Evolutionary conservation across 2,888 invertebrate genomes (phyloP).

Genomic region (Malthinus seriepunctatus): DNA sequence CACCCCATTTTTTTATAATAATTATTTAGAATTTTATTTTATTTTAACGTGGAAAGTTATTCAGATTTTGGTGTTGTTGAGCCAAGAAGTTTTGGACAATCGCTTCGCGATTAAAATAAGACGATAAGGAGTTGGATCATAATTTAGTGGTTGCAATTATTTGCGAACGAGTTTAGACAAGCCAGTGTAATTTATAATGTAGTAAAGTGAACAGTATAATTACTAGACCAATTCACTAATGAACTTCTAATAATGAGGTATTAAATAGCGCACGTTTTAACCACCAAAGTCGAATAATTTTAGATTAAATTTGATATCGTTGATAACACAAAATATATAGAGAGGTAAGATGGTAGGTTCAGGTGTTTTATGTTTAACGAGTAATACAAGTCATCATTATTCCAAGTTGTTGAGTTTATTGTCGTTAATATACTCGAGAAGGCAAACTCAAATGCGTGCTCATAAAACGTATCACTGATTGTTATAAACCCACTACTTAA

Average conservation of each 20-base stretch:
- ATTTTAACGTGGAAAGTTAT: no score
- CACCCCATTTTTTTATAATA: no score
- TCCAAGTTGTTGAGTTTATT: conserved; percentile 43
- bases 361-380: conserved; percentile 15
- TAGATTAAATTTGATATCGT: not conserved
- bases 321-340: not conserved
- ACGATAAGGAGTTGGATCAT: conserved; percentile 7
- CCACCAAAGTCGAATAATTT: conserved; percentile 3
- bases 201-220: conserved; percentile 23
- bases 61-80: no score
- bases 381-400: conserved; percentile 40
- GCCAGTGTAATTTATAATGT: conserved; percentile 22
- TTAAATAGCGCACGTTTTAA: conserved; percentile 21
- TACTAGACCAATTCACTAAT: conserved; percentile 26
- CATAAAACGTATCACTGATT: conserved; percentile 20
- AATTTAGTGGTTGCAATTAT: conserved; percentile 22
- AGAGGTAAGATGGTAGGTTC: conserved; percentile 7
- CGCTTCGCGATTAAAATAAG: not conserved
- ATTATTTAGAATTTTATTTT: no score
- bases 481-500: conserved; percentile 4
- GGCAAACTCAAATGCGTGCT: conserved; percentile 29
- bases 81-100: not conserved
- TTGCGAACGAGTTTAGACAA: conserved; percentile 21
- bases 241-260: conserved; percentile 28
- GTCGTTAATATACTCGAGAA: conserved; percentile 34